Percentiles rank a stretch among this genome's conserved stretches.
phyloP scores from a whole-genome alignment of 2,113 vertebrate genomes.

The Eira barbara region DNA sequence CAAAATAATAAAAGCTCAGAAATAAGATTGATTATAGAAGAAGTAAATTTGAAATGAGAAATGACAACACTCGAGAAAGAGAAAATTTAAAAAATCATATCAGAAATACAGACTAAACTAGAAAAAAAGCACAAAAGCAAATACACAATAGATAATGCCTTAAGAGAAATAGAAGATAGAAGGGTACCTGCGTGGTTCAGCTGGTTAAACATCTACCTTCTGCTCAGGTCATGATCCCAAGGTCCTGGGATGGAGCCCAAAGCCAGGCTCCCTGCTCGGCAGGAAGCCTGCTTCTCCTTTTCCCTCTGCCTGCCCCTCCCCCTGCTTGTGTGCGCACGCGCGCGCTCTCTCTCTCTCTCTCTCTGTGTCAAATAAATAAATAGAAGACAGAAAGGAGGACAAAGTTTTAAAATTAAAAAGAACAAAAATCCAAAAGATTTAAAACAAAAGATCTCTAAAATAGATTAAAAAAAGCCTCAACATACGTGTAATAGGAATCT shows the following conservation, averaged over 20 bases:
- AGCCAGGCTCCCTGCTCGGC: not conserved
- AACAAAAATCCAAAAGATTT: not conserved
- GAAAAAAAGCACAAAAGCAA: not conserved
- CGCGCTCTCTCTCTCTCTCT: too few relatives aligned
- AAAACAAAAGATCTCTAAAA: not conserved
- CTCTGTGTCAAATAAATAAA: not conserved
- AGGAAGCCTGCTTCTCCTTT: not conserved
- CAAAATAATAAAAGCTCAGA: not conserved
- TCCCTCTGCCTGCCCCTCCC: not conserved
- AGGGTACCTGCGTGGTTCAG: not conserved
- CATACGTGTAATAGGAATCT: not conserved
- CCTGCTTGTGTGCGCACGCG: fast-evolving
- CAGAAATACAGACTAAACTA: not conserved
- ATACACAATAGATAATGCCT: not conserved
- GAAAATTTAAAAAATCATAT: not conserved
- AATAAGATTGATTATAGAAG: not conserved
- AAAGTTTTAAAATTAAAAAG: not conserved
- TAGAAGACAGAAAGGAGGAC: not conserved
- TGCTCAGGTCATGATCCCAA: not conserved
- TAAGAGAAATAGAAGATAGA: not conserved
- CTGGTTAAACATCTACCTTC: not conserved
- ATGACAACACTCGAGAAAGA: not conserved
- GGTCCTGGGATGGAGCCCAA: not conserved
- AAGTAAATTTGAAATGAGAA: not conserved
- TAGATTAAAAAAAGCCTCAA: not conserved